phyloP scores from a whole-genome alignment of 2,113 vertebrate species.

The Brevimyrus niger region DNA sequence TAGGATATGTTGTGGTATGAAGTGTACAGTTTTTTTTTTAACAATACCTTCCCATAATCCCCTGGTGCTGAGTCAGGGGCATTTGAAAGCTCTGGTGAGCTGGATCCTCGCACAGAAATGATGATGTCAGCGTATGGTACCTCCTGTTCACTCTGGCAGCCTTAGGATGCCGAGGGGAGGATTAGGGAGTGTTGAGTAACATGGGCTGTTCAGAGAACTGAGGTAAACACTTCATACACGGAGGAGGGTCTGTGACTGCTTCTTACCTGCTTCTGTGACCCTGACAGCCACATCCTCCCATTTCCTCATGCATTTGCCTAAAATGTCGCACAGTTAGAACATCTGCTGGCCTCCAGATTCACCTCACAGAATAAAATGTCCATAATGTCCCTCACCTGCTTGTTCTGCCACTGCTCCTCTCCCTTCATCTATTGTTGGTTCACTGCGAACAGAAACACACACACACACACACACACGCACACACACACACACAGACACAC shows the following conservation, averaged over 20 bases:
- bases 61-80: slow-evolving; percentile 37
- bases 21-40: background rate
- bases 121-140: slow-evolving; percentile 68
- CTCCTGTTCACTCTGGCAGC: slow-evolving; percentile 57
- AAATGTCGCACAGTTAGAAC: background rate
- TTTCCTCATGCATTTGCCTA: slow-evolving; percentile 31
- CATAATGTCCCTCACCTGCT: slow-evolving; percentile 26
- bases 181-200: background rate
- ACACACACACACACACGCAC: background rate
- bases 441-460: slow-evolving; percentile 21
- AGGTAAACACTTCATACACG: background rate
- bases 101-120: slow-evolving; percentile 59
- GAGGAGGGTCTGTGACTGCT: background rate
- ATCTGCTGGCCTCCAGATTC: background rate
- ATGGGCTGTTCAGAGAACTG: background rate
- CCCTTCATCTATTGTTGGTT: slow-evolving; percentile 9
- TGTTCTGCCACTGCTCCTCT: background rate
- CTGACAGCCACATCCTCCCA: slow-evolving; percentile 45
- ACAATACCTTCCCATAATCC: slow-evolving; percentile 44
- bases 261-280: slow-evolving; percentile 44
- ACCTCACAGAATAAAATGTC: background rate
- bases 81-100: slow-evolving; percentile 58
- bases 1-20: background rate
- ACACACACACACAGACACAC: background rate
- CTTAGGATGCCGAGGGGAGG: slow-evolving; percentile 29